Evolutionary conservation across 2,888 invertebrate species (phyloP).

Genomic region (Microctonus brassicae): DNA sequence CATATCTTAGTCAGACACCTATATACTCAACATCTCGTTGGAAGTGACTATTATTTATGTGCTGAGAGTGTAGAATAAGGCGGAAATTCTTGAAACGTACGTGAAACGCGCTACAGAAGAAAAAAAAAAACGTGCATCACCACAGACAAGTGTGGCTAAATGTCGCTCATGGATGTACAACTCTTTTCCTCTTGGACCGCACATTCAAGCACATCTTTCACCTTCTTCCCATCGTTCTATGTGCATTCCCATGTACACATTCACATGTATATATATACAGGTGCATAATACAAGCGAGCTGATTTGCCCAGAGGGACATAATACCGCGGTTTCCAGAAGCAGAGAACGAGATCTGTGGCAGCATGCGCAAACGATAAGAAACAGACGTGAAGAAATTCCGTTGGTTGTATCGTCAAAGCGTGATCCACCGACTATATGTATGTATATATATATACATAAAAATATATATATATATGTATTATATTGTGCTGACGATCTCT

Average conservation of each 20-base stretch:
- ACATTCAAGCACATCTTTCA: not conserved
- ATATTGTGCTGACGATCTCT: slow-evolving; percentile 17
- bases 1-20: too few relatives aligned
- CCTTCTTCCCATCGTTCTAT: not conserved
- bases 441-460: too few relatives aligned
- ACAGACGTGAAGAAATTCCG: slow-evolving; percentile 46
- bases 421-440: slow-evolving; percentile 29
- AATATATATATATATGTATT: slow-evolving; percentile 9
- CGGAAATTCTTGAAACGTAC: not conserved
- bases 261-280: not conserved
- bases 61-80: slow-evolving; percentile 1
- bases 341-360: slow-evolving; percentile 41
- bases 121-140: not conserved
- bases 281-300: not conserved
- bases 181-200: not conserved
- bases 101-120: too few relatives aligned
- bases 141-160: slow-evolving; percentile 3
- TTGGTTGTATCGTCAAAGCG: slow-evolving; percentile 35
- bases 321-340: slow-evolving; percentile 27
- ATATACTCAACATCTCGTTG: not conserved
- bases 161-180: not conserved
- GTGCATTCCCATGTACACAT: too few relatives aligned
- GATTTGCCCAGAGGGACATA: slow-evolving; percentile 25
- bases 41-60: not conserved
- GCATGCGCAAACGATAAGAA: slow-evolving; percentile 47